Evolutionary conservation across 1,140 invertebrate species (phyloP), one percentile per base, ranked within the genome.

Genomic region (Hyposmocoma kahamanoa): DNA sequence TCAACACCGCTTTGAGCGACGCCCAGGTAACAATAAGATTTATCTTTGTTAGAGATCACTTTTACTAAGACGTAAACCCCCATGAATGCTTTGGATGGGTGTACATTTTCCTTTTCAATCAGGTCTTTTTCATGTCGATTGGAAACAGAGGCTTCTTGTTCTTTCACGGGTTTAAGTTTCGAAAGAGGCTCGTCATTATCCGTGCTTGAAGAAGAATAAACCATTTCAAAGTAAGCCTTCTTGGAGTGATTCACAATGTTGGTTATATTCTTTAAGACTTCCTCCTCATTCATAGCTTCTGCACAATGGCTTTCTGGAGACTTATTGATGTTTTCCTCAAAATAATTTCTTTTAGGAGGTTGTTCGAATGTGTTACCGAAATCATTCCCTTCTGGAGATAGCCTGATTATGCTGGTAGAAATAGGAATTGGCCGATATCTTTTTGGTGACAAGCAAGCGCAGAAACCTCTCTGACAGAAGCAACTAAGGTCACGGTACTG

Each of bases 41-140:
- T 34, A 3, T 34, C 30, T 34, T 34, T 6, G 30, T 34, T n/a
- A 13, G 30, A 34, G 4, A 13, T 4, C 10, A 34, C 30, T 34
- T 34, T 34, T n/a, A 34, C 30, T 34, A 34, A n/a, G 10, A 34
- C 30, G 30, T 34, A 34, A 34, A 34, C 30, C 10, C 30, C 30
- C 3, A 13, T n/a, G n/a, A 13, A 26, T 26, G 11, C 11, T 26
- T 26, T 26, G 11, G 24, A 26, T 26, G 24, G 24, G 24, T 26
- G 24, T 34, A n/a, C n/a, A n/a, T n/a, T n/a, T n/a, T n/a, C 30
- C n/a, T 34, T 34, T 34, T 34, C 30, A 13, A 34, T 34, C n/a
- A 34, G 3, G 3, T 34, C 15, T 5, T n/a, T 34, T 13, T 34
- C 30, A 13, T 34, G 9, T 34, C 3, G 10, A 34, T 34, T 34